A percentile compares a stretch with the other conserved stretches of the same genome.
phyloP scores from a whole-genome alignment of 2,797 vertebrate genomes.

The Aselliscus stoliczkanus region DNA sequence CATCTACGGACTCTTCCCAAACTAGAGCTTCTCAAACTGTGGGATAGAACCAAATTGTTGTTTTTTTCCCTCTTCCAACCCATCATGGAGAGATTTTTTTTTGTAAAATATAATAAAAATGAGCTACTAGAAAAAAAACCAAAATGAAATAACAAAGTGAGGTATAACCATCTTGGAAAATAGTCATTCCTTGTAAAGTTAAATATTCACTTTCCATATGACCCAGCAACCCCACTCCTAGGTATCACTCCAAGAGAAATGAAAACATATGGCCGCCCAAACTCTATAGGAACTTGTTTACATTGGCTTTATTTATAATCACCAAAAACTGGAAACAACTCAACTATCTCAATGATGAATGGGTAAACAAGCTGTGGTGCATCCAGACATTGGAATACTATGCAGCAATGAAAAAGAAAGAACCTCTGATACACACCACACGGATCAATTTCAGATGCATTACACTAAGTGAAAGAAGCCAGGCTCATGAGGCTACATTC shows the following conservation, averaged over 20 bases:
- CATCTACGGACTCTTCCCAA: not conserved
- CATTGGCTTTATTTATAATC: not conserved
- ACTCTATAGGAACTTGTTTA: not conserved
- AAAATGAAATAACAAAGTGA: not conserved
- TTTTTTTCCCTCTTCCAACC: not conserved
- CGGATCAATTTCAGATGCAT: too few relatives aligned
- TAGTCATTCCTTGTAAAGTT: not conserved
- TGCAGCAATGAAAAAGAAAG: not conserved
- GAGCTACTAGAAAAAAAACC: not conserved
- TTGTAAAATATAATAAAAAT: constrained; percentile 1
- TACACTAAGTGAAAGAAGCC: not conserved
- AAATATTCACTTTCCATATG: not conserved
- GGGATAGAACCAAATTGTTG: not conserved
- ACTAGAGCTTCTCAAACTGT: not conserved
- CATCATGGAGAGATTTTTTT: not conserved
- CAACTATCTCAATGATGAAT: not conserved
- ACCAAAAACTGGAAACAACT: not conserved
- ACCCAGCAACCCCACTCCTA: not conserved
- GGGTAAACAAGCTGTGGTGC: not conserved
- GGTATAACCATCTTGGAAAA: not conserved
- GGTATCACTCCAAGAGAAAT: not conserved
- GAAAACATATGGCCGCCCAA: not conserved
- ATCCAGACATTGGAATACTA: not conserved
- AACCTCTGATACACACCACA: rapidly evolving
- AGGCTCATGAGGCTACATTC: not conserved